These are phyloP conservation scores for Brachylomia viminalis DNA, from an alignment of 2,888 invertebrate genomes.

Conservation along the genomic window DNA sequence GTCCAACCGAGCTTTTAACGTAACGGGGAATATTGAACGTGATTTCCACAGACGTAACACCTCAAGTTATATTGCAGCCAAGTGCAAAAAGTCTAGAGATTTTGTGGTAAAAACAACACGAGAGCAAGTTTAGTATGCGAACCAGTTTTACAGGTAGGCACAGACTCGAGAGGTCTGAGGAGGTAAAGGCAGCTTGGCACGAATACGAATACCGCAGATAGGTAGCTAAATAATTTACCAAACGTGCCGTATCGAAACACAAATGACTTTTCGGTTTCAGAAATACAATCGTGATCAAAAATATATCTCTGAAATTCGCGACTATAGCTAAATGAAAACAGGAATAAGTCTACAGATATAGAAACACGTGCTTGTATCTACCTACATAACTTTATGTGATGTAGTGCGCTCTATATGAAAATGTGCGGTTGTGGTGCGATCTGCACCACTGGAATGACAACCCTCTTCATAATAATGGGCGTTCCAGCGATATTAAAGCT, in stretches of 20 bases:
- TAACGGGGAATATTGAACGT: background rate
- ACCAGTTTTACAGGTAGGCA: conserved; percentile 33
- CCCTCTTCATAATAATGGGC: conserved; percentile 44
- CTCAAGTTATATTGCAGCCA: background rate
- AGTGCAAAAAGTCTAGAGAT: conserved; percentile 17
- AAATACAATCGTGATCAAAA: background rate
- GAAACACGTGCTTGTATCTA: background rate
- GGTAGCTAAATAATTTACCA: background rate
- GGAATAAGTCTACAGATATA: background rate
- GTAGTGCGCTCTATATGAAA: conserved; percentile 34
- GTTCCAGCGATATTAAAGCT: conserved; percentile 45
- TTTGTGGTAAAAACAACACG: conserved; percentile 2
- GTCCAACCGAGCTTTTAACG: background rate
- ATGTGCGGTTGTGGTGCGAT: conserved; percentile 32
- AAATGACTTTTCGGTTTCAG: background rate
- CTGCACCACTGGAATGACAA: conserved; percentile 28
- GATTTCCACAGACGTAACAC: conserved; percentile 4
- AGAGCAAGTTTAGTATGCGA: conserved; percentile 9
- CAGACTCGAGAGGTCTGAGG: background rate
- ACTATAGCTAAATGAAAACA: background rate
- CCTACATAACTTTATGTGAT: background rate
- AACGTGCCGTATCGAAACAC: background rate
- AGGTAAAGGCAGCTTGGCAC: background rate
- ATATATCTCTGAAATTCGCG: background rate
- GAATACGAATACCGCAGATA: background rate